Evolutionary conservation across 2,113 vertebrate species (phyloP).

Genomic region (Psilopsiagon aymara): DNA sequence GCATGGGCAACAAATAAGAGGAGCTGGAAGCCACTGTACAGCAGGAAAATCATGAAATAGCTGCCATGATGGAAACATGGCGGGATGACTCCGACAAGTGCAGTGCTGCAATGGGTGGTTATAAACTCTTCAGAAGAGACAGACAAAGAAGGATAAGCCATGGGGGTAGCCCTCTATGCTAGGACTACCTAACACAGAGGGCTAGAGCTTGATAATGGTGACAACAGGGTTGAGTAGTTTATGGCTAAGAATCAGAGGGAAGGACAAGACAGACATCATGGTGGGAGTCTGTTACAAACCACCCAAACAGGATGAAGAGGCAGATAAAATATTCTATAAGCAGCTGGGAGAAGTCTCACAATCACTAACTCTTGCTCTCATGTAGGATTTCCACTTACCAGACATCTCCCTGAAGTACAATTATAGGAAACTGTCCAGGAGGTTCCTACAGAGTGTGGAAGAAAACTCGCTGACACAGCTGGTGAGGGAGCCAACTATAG

Average conservation of each 20-base stretch:
- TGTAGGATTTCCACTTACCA: neutral
- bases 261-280: neutral
- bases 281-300: neutral
- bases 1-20: neutral
- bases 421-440: neutral
- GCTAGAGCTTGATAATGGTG: neutral
- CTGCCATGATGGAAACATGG: neutral
- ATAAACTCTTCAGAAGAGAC: neutral
- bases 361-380: neutral
- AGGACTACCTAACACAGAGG: neutral
- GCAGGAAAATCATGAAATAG: neutral
- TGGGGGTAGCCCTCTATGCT: neutral
- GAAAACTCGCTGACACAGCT: neutral
- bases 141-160: neutral
- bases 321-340: neutral
- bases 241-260: neutral
- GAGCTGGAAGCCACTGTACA: neutral
- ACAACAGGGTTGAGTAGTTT: neutral
- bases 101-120: neutral
- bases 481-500: neutral
- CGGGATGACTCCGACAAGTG: neutral
- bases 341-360: neutral
- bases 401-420: neutral
- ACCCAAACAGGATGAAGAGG: neutral
- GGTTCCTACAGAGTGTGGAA: neutral